Evolutionary conservation across 2,797 vertebrate genomes (phyloP), one percentile per base, ranked within the genome.

Genomic region (Ciconia nigra): DNA sequence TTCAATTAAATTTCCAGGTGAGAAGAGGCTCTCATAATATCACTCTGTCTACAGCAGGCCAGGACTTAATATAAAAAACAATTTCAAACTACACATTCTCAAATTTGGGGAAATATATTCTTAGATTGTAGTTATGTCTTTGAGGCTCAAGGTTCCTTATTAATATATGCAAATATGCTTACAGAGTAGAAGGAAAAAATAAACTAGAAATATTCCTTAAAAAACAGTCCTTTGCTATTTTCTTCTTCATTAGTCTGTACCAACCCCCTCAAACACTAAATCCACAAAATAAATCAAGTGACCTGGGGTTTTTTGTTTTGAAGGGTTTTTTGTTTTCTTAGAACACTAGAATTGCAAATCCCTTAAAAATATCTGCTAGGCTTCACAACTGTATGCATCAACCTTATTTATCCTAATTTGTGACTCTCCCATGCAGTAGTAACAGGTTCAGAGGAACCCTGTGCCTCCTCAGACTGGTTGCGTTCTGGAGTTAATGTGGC

Each of bases 121-220:
- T 66, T 42, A 80, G 24, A 80, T 18, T 39, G 42, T 39, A 66
- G 46, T 58, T 85, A 54, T 17, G 17, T 80, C 88, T 72, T 79
- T 74, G 65, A 92, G 67, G 49, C 52, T 95, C 49, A 79, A 49
- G 15, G 6, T 21, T 94, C 26, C 33, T 72, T 93, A 74, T 65
- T 89, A 92, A 62, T 83, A 35, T 54, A 78, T 69, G 51, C 61
- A 90, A 90, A 95, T 65, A 80, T 0, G 3, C 11, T 72, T 54
- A 62, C 31, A 65, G 10, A 90, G 58, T 49, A 74, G 35, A 65
- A 82, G 47, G 17, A 73, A 78, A 73, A 71, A 67, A 54, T 3
- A 14, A 69, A 49, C 9, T 52, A 41, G 42, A 65, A 57, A 12
- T 21, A 69, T 42, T 52, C 62, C 26, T 35, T 20, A 20, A 76